Conservation (phyloP, 64 coral and sea anemone species). For the Pocillopora damicornis region DNA sequence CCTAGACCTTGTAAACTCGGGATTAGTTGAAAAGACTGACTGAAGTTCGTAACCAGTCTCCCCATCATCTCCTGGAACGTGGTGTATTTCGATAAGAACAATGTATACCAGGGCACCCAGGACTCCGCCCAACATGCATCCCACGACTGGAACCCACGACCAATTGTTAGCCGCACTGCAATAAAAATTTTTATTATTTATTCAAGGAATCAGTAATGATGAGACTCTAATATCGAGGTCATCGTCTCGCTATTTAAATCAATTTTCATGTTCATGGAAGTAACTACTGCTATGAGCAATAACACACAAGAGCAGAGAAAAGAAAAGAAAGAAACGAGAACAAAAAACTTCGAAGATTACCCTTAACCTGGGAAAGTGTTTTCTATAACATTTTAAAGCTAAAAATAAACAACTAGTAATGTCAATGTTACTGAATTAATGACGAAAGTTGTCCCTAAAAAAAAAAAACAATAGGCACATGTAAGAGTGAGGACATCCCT, state of each 20-base stretch:
- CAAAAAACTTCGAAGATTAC: too few relatives aligned
- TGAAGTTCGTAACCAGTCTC: conserved; percentile 30
- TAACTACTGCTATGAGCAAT: too few relatives aligned
- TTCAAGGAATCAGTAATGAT: not conserved
- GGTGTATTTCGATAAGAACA: conserved; percentile 57
- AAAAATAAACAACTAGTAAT: too few relatives aligned
- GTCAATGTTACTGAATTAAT: too few relatives aligned
- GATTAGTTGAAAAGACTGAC: not conserved
- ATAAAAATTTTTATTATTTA: not conserved
- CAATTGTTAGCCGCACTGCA: conserved; percentile 49
- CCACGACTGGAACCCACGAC: conserved; percentile 68
- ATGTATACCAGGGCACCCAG: conserved; percentile 52
- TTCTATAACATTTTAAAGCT: too few relatives aligned
- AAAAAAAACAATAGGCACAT: too few relatives aligned
- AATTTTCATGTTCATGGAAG: too few relatives aligned
- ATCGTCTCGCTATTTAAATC: not conserved
- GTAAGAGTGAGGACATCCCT: too few relatives aligned
- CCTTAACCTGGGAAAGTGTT: too few relatives aligned
- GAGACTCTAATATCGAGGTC: not conserved
- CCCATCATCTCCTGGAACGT: conserved; percentile 1
- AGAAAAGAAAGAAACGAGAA: too few relatives aligned
- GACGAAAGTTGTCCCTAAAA: too few relatives aligned
- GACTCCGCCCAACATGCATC: conserved; percentile 51
- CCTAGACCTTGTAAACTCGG: not conserved
- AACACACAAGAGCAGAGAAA: too few relatives aligned